Conservation (phyloP, 2,113 vertebrate genomes). For the Eulacestoma nigropectus region DNA sequence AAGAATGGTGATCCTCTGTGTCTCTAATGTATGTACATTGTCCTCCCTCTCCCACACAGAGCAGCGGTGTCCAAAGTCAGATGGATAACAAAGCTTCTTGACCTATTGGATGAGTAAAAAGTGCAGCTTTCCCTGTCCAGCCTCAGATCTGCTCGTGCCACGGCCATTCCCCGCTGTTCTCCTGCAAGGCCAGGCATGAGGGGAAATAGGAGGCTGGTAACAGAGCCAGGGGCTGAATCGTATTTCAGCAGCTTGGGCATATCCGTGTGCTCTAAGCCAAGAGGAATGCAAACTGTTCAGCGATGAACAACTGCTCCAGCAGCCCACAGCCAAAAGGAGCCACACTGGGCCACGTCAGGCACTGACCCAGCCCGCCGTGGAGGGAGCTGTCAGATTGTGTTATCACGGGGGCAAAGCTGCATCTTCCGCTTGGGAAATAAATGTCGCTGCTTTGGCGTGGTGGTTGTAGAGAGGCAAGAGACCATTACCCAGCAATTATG, state of each 20-base stretch:
- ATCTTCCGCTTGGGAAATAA: conserved; percentile 1
- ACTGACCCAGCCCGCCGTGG: background rate
- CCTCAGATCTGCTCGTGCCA: background rate
- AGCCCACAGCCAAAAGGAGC: background rate
- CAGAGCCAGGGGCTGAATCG: background rate
- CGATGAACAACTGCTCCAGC: conserved; percentile 1
- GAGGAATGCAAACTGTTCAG: conserved; percentile 1
- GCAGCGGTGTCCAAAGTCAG: background rate
- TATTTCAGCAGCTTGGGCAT: background rate
- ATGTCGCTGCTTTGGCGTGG: background rate
- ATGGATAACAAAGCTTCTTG: background rate
- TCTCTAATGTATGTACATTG: background rate
- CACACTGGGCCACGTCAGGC: background rate
- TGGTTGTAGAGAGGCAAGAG: background rate
- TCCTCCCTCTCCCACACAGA: background rate
- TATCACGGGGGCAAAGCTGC: background rate
- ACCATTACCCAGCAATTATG: conserved; percentile 30
- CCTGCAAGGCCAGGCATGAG: background rate
- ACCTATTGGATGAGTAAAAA: background rate
- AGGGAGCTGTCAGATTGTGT: background rate
- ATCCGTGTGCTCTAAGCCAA: background rate
- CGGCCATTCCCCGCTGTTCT: background rate
- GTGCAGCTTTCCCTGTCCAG: background rate
- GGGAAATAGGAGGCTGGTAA: background rate
- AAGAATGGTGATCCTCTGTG: background rate